Evolutionary conservation across 1,140 invertebrate species (phyloP).

Genomic region (Protaetia brevitarsis): DNA sequence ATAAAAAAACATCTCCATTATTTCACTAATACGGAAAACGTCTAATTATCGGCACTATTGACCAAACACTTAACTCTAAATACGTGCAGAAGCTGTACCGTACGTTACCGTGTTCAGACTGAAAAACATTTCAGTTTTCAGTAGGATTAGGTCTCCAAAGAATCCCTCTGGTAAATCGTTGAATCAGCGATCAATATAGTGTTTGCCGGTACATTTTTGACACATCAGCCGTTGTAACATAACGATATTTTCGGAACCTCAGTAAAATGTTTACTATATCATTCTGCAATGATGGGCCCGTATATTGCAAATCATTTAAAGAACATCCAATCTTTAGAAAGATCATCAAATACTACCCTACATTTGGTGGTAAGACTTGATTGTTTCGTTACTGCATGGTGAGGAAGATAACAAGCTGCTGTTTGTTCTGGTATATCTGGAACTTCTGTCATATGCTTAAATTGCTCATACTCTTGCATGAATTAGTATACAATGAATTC

Average conservation of each 20-base stretch:
- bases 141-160: constrained; percentile 37
- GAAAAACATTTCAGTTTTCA: constrained; percentile 36
- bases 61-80: constrained; percentile 25
- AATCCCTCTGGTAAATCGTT: constrained; percentile 40
- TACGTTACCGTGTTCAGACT: constrained; percentile 40
- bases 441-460: constrained; percentile 37
- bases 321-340: not conserved
- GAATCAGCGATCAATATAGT: constrained; percentile 33
- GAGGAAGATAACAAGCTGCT: not conserved
- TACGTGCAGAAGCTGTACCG: constrained; percentile 35
- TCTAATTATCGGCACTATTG: constrained; percentile 20
- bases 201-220: constrained; percentile 32
- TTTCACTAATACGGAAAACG: not conserved
- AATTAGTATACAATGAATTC: constrained; percentile 35
- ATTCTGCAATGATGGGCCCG: not conserved
- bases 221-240: not conserved
- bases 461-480: constrained; percentile 40
- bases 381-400: constrained; percentile 10
- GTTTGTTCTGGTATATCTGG: not conserved
- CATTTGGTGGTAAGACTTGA: not conserved
- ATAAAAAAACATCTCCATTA: constrained; percentile 20
- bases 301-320: constrained; percentile 5
- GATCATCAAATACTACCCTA: constrained; percentile 1
- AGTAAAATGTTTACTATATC: not conserved
- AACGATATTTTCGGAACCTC: not conserved